Percentiles rank a stretch among this genome's conserved stretches.
Conservation (phyloP, 1,140 invertebrate genomes). For the Helicoverpa zea region DNA sequence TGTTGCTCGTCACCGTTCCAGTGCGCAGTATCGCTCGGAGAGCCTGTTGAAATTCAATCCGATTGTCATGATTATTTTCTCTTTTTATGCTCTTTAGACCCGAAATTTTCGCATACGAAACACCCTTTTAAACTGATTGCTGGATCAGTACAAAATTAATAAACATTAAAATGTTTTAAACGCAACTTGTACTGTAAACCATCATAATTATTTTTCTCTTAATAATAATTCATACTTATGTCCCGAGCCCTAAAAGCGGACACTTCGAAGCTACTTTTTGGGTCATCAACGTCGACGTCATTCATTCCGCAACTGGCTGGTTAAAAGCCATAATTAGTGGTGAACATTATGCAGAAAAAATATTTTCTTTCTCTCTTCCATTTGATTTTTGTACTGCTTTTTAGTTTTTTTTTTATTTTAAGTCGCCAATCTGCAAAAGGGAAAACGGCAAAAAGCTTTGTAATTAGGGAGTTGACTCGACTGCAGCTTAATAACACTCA, state of each 20-base stretch:
- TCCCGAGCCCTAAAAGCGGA: constrained; percentile 19
- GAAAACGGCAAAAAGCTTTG: constrained; percentile 57
- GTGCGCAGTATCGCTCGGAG: background rate
- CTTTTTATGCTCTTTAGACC: background rate
- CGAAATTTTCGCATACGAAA: background rate
- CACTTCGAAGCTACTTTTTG: constrained; percentile 21
- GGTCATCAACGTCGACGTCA: constrained; percentile 26
- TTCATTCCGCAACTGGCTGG: constrained; percentile 25
- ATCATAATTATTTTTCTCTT: background rate
- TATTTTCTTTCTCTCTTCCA: constrained; percentile 43
- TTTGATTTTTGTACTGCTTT: constrained; percentile 48
- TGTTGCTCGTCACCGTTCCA: constrained; percentile 13
- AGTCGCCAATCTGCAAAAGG: constrained; percentile 56
- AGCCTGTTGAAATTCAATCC: constrained; percentile 22
- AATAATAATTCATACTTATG: background rate
- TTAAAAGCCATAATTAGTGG: constrained; percentile 41
- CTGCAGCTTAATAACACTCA: constrained; percentile 59
- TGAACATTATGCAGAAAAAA: constrained; percentile 40
- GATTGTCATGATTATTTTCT: constrained; percentile 31
- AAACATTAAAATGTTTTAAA: too few relatives aligned
- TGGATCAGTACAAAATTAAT: too few relatives aligned
- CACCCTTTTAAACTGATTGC: background rate
- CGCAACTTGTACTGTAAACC: background rate
- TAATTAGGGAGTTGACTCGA: constrained; percentile 60
- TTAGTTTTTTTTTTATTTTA: constrained; percentile 47